Evolutionary conservation across 2,797 vertebrate species (phyloP).

Genomic region (Delichon dasypus): DNA sequence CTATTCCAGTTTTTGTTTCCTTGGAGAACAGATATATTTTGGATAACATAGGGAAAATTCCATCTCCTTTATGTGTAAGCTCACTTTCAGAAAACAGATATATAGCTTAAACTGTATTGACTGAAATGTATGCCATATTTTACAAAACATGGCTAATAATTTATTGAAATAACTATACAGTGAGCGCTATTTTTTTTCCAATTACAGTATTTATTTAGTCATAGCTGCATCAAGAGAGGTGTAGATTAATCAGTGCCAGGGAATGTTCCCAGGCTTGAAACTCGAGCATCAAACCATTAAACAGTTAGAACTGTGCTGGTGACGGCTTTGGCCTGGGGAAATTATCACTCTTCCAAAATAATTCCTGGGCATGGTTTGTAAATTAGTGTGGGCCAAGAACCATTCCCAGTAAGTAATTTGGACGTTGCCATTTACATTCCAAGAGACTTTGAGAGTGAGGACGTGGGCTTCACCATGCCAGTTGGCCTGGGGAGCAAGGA

Average conservation of each 20-base stretch:
- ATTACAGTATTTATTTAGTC: constrained; percentile 25
- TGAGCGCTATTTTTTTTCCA: constrained; percentile 12
- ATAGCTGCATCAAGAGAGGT: neutral
- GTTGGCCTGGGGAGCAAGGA: neutral
- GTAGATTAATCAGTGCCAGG: constrained; percentile 25
- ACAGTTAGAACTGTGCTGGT: neutral
- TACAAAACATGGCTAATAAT: neutral
- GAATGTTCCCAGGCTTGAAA: constrained; percentile 48
- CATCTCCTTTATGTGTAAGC: neutral
- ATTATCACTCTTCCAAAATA: constrained; percentile 17
- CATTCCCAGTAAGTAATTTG: constrained; percentile 1
- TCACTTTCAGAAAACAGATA: neutral
- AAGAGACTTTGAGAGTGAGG: neutral
- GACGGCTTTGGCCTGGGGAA: constrained; percentile 31
- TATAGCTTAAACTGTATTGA: neutral
- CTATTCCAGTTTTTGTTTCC: constrained; percentile 25
- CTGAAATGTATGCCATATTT: neutral
- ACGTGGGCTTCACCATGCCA: neutral
- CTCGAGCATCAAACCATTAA: neutral
- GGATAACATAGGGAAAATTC: constrained; percentile 10
- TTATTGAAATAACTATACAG: neutral
- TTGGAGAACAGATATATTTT: constrained; percentile 30
- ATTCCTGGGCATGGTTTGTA: constrained; percentile 24
- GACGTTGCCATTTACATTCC: neutral
- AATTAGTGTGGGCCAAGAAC: neutral